These are phyloP conservation scores for Neodiprion fabricii DNA, from an alignment of 1,140 invertebrate genomes.

Conservation along the genomic window DNA sequence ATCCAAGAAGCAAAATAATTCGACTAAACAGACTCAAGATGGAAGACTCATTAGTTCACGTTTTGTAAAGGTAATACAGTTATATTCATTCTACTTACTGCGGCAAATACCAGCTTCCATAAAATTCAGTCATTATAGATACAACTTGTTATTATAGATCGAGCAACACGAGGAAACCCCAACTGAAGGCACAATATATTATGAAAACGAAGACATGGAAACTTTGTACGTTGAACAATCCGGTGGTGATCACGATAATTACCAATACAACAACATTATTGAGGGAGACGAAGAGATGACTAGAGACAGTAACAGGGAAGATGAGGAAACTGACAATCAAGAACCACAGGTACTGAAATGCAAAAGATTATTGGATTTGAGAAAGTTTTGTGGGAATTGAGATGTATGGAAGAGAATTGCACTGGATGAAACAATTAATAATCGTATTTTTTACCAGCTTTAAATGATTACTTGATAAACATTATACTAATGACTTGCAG, in stretches of 20 bases:
- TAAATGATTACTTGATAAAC: too few species aligned
- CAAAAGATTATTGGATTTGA: neutral
- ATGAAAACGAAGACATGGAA: slow-evolving; percentile 55
- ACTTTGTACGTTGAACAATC: slow-evolving; percentile 50
- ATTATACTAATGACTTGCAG: slow-evolving; percentile 32
- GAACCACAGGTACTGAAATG: slow-evolving; percentile 43
- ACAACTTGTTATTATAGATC: slow-evolving; percentile 36
- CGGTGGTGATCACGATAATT: slow-evolving; percentile 47
- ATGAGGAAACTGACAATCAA: slow-evolving; percentile 39
- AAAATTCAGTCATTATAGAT: neutral
- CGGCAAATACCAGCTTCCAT: neutral
- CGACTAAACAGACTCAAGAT: slow-evolving; percentile 32
- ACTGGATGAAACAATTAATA: too few species aligned
- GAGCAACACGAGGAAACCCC: slow-evolving; percentile 50
- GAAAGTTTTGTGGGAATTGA: neutral
- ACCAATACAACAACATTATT: slow-evolving; percentile 37
- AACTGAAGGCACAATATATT: slow-evolving; percentile 55
- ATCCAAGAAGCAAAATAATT: slow-evolving; percentile 48
- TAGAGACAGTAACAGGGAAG: slow-evolving; percentile 26
- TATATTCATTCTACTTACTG: slow-evolving; percentile 21
- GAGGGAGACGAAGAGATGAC: neutral
- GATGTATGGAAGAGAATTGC: too few species aligned
- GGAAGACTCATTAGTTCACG: slow-evolving; percentile 32
- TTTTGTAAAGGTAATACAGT: slow-evolving; percentile 43
- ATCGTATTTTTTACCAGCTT: too few species aligned